A percentile compares a stretch with the other conserved stretches of the same genome.
Evolutionary conservation across 1,140 invertebrate species (phyloP).

Genomic region (Fopius arisanus): DNA sequence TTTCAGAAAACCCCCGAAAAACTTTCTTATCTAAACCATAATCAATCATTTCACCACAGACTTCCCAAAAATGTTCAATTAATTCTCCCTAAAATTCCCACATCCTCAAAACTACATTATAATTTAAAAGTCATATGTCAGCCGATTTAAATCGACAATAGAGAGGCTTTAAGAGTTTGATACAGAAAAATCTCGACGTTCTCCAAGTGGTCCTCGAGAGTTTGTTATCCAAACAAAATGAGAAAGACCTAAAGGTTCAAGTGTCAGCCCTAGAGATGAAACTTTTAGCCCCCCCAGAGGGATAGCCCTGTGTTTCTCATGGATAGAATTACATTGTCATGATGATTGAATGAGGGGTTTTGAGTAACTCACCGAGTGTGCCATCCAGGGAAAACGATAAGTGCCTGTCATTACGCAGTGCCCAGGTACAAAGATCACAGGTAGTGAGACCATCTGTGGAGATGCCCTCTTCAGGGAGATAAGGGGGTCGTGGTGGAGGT

Average conservation of each 20-base stretch:
- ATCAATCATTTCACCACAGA: too few relatives aligned
- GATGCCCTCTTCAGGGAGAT: slow-evolving; percentile 69
- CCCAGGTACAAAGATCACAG: slow-evolving; percentile 77
- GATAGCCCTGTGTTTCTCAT: not conserved
- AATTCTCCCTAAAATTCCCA: too few relatives aligned
- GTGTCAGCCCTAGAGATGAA: not conserved
- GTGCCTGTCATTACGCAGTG: slow-evolving; percentile 64
- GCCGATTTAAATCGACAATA: too few relatives aligned
- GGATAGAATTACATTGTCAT: slow-evolving; percentile 6
- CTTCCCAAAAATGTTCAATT: too few relatives aligned
- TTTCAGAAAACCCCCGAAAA: too few relatives aligned
- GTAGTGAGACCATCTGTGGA: slow-evolving; percentile 74
- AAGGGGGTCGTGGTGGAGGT: slow-evolving; percentile 72
- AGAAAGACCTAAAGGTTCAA: not conserved
- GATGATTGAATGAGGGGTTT: not conserved
- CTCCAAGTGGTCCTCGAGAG: not conserved
- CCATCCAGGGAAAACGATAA: slow-evolving; percentile 60
- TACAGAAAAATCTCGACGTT: not conserved
- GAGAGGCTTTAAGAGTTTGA: not conserved
- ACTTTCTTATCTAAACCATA: too few relatives aligned
- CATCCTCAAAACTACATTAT: too few relatives aligned
- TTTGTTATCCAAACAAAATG: not conserved
- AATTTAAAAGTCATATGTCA: too few relatives aligned
- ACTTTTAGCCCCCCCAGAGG: too few relatives aligned
- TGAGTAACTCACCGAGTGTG: slow-evolving; percentile 55